These are phyloP conservation scores for Taenioides sp. DNA, from an alignment of 2,797 vertebrate genomes.

Conservation along the genomic window DNA sequence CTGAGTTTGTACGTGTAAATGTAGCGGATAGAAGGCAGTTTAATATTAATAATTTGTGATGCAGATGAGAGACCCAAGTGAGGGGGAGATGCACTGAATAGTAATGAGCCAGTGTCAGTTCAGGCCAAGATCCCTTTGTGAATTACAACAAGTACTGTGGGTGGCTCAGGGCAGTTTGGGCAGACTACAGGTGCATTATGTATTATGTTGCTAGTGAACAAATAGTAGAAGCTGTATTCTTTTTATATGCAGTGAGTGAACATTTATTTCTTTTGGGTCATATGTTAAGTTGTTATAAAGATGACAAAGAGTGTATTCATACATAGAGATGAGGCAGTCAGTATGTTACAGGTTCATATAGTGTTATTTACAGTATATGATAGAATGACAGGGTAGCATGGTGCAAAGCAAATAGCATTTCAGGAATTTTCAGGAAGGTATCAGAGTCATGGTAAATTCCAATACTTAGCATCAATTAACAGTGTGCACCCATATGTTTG, in stretches of 20 bases:
- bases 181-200: not conserved
- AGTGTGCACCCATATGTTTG: not conserved
- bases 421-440: not conserved
- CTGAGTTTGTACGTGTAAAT: slow-evolving; percentile 13
- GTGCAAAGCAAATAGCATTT: not conserved
- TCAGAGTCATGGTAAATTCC: not conserved
- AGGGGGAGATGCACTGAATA: slow-evolving; percentile 39
- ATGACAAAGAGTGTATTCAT: slow-evolving; percentile 24
- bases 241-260: not conserved
- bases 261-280: slow-evolving; percentile 8
- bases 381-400: not conserved
- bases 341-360: slow-evolving; percentile 8
- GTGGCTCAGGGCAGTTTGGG: slow-evolving; percentile 22
- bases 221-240: not conserved
- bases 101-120: slow-evolving; percentile 52
- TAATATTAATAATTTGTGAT: slow-evolving; percentile 44
- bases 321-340: slow-evolving; percentile 4
- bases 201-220: not conserved
- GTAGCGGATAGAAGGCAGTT: slow-evolving; percentile 24
- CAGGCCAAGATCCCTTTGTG: slow-evolving; percentile 12
- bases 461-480: not conserved
- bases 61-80: slow-evolving; percentile 29
- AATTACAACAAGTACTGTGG: slow-evolving; percentile 24
- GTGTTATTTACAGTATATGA: not conserved
- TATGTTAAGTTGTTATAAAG: slow-evolving; percentile 25